Conservation (phyloP, 2,797 vertebrate species). For the Eurystomus glaucurus region DNA sequence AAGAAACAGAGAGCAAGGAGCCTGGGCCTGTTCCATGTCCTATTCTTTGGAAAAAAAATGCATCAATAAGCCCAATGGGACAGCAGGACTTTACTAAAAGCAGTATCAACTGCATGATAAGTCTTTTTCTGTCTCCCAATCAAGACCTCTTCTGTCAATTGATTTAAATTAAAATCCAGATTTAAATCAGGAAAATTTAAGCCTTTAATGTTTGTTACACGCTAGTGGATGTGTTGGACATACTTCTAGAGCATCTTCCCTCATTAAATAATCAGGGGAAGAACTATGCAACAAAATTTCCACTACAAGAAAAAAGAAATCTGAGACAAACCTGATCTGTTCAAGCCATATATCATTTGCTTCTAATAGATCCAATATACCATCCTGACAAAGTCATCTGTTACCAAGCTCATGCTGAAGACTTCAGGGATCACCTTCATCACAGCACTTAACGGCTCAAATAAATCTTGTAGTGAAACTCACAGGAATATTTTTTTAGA, state of each 20-base stretch:
- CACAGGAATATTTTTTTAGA: background rate
- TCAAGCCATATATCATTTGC: constrained; percentile 40
- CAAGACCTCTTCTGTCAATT: background rate
- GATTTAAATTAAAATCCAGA: background rate
- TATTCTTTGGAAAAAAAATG: constrained; percentile 12
- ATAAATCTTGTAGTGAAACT: constrained; percentile 3
- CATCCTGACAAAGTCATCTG: constrained; percentile 36
- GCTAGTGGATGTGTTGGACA: background rate
- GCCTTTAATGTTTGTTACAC: background rate
- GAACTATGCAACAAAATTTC: background rate
- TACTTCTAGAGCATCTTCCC: background rate
- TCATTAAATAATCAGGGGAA: background rate
- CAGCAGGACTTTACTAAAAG: background rate
- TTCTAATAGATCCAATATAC: constrained; percentile 47
- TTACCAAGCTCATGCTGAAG: constrained; percentile 51
- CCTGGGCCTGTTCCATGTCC: background rate
- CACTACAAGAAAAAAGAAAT: constrained; percentile 16
- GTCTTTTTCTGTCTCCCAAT: background rate
- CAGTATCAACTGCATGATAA: background rate
- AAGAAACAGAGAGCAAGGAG: background rate
- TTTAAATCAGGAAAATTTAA: background rate
- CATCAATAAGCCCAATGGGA: background rate
- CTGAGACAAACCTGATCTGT: background rate
- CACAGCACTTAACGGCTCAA: background rate
- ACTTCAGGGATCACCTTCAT: constrained; percentile 50